Conservation (phyloP, 35 echinoderm and acorn worm genomes). For the Stichopus chloronotus region DNA sequence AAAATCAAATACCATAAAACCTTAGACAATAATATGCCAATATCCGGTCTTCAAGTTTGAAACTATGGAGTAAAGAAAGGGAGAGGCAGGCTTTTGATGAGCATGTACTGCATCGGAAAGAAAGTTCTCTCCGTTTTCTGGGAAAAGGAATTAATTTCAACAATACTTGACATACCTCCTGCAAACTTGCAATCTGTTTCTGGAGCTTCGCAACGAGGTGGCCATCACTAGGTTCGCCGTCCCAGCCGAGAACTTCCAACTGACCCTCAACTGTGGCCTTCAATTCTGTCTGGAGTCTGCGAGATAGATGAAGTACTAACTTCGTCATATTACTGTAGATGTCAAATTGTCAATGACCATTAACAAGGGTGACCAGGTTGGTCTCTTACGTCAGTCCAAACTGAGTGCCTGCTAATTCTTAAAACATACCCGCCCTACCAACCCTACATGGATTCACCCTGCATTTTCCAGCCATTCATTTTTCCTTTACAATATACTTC, state of each 20-base stretch:
- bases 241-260: slow-evolving; percentile 60
- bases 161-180: slow-evolving; percentile 27
- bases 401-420: background rate
- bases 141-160: too few species aligned
- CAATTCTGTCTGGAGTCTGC: slow-evolving; percentile 74
- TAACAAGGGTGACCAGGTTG: background rate
- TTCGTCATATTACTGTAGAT: background rate
- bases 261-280: slow-evolving; percentile 72
- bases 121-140: too few species aligned
- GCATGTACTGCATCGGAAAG: too few species aligned
- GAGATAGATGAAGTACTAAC: background rate
- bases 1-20: too few species aligned
- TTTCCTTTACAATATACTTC: too few species aligned
- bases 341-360: background rate
- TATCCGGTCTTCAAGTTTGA: too few species aligned
- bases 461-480: too few species aligned
- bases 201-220: slow-evolving; percentile 66
- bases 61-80: too few species aligned
- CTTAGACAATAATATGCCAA: too few species aligned
- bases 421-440: background rate
- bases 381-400: background rate
- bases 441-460: too few species aligned
- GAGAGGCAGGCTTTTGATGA: too few species aligned
- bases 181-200: slow-evolving; percentile 62
- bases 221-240: slow-evolving; percentile 48